These are phyloP conservation scores for Acheta domesticus DNA, from an alignment of 2,888 invertebrate genomes.

Conservation along the genomic window DNA sequence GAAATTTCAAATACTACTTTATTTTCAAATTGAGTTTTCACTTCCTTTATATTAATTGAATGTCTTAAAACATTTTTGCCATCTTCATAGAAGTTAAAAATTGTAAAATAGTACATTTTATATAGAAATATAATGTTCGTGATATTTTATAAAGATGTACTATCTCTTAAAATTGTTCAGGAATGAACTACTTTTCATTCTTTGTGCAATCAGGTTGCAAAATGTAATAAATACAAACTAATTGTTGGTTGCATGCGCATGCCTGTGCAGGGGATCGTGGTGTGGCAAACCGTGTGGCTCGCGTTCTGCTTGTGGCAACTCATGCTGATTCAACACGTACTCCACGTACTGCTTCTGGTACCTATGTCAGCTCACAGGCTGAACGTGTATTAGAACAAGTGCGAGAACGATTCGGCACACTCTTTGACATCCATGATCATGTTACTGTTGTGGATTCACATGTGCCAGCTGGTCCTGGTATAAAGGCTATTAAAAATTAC, in stretches of 20 bases:
- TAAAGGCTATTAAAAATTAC: constrained; percentile 58
- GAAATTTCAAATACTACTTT: no score
- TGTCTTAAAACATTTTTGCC: no score
- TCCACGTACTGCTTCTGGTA: constrained; percentile 54
- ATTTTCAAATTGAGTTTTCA: no score
- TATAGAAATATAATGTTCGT: no score
- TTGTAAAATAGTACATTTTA: no score
- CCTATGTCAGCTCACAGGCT: constrained; percentile 57
- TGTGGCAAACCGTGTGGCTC: constrained; percentile 50
- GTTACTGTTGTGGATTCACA: constrained; percentile 61
- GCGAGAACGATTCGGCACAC: constrained; percentile 52
- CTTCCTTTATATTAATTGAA: no score
- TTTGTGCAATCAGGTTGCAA: no score
- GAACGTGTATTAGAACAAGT: constrained; percentile 51
- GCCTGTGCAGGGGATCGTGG: constrained; percentile 55
- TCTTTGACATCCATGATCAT: constrained; percentile 57
- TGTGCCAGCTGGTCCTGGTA: constrained; percentile 58
- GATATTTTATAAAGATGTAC: no score
- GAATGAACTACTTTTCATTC: no score
- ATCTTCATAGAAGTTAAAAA: no score
- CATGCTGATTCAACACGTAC: constrained; percentile 57
- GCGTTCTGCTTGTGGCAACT: constrained; percentile 60
- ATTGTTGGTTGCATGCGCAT: neutral
- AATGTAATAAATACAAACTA: no score
- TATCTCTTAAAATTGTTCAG: no score